A percentile compares a stretch with the other conserved stretches of the same genome.
These are phyloP conservation scores for Crepidodera aurea DNA, from an alignment of 2,888 invertebrate species.

Conservation along the genomic window DNA sequence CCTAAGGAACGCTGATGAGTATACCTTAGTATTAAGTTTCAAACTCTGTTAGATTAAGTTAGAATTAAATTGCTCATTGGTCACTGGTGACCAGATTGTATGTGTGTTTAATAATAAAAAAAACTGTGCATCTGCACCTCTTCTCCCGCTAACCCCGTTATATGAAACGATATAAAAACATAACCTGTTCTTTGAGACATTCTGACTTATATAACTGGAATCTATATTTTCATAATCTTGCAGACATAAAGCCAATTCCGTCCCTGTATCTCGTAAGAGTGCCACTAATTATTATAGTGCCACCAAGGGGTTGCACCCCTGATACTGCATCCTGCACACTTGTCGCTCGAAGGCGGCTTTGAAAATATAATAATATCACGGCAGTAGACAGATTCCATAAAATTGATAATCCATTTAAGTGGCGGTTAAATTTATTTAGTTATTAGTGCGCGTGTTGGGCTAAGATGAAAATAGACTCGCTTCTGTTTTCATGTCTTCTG, in stretches of 20 bases:
- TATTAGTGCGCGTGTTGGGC: conserved; percentile 8
- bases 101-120: no score
- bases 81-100: no score
- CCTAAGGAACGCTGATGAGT: no score
- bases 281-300: conserved; percentile 39
- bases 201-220: no score
- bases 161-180: no score
- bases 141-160: no score
- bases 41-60: no score
- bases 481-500: conserved; percentile 3
- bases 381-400: conserved; percentile 13
- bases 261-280: conserved; percentile 25
- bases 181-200: no score
- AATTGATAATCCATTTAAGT: conserved; percentile 27
- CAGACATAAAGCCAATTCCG: neutral
- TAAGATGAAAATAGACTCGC: conserved; percentile 20
- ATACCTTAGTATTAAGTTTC: no score
- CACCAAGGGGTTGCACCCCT: conserved; percentile 33
- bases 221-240: no score
- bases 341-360: conserved; percentile 25
- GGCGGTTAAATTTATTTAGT: conserved; percentile 24
- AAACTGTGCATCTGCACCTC: no score
- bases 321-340: conserved; percentile 31
- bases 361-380: conserved; percentile 17
- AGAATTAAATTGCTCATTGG: no score